Base-by-base conservation (phyloP, 64 coral and sea anemone species). In the Exaiptasia diaphana region DNA sequence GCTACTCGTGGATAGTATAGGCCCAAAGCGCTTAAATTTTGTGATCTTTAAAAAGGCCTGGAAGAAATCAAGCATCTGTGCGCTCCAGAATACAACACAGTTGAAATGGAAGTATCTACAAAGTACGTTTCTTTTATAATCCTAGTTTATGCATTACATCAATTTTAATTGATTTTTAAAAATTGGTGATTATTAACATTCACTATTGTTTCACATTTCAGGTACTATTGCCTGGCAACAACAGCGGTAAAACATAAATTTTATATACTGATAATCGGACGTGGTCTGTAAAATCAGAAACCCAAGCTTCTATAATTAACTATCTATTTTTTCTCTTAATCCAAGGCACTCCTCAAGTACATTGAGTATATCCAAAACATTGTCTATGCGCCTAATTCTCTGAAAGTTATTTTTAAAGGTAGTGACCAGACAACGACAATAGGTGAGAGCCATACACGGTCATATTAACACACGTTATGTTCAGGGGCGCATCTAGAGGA, bases 291-390 rank as follows among this genome's bases (percentile, higher is more conserved):
- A n/a, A n/a, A n/a, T n/a, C n/a, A n/a, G n/a, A n/a, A n/a, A n/a
- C n/a, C n/a, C n/a, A n/a, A n/a, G n/a, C n/a, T n/a, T n/a, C n/a
- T n/a, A n/a, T n/a, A n/a, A n/a, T n/a, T n/a, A n/a, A n/a, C n/a
- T n/a, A n/a, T n/a, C n/a, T n/a, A n/a, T n/a, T n/a, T n/a, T n/a
- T n/a, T n/a, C n/a, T n/a, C n/a, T n/a, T n/a, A n/a, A n/a, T n/a
- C n/a, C n/a, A n/a, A 99, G 95, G 95, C 95, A 41, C 76, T 99
- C 33, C 80, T 99, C 18, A 99, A 99, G 65, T 99, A 99, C 53
- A 67, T 99, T n/a, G 95, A 99, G 56, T 93, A 85, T 64, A 99
- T 99, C 64, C 95, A 99, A 50, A 99, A 99, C 58, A 74, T 92
- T 39, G 95, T 99, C 59, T 99, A 99, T 44, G 89, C 95, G n/a